Base-by-base conservation (phyloP, 2,888 invertebrate species). In the Alentia gelatinosa region DNA sequence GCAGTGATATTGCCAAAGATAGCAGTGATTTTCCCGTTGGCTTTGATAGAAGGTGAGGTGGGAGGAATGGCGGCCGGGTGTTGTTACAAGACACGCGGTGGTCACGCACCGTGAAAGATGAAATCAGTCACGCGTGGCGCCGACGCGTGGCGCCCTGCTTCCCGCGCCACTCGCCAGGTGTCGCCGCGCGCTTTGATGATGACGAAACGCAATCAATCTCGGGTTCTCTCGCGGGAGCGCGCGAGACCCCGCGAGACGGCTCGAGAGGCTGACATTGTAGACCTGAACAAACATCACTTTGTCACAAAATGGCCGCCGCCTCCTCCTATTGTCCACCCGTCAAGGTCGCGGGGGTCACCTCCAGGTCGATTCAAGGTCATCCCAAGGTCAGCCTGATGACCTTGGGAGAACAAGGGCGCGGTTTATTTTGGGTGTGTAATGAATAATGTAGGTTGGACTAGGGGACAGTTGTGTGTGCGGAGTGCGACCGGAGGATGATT, bases 221-320 rank as follows among this genome's bases (percentile, higher is more conserved):
- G 39, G 79, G 79, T 79, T n/a, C n/a, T n/a, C 79, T 79, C 79
- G 37, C 79, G 79, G 12, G 9, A 35, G 12, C 74, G 12, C 74
- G 79, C 37, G 79, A 39, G 23, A 74, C 74, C 15, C 9, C 63
- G 79, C 35, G 79, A 79, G 79, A 35, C 37, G 79, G 79, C 35
- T 35, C 37, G 79, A 79, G 39, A 12, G 37, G 35, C 7, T 9
- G 79, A 35, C 79, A 79, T 79, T 79, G 79, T 79, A 39, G 39
- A 39, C 79, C 37, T 15, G 37, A 39, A 79, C 79, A 79, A 79
- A 79, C 79, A 79, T 35, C 79, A 26, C 26, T 79, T 79, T 79
- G 79, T 79, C 79, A 79, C 79, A 79, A 79, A 79, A 79, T 79
- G 79, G 79, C 79, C 37, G 79, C 79, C 79, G 79, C 79, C 39